These are phyloP conservation scores for Meloidogyne chitwoodi DNA, from an alignment of 1,140 invertebrate species.

Conservation along the genomic window DNA sequence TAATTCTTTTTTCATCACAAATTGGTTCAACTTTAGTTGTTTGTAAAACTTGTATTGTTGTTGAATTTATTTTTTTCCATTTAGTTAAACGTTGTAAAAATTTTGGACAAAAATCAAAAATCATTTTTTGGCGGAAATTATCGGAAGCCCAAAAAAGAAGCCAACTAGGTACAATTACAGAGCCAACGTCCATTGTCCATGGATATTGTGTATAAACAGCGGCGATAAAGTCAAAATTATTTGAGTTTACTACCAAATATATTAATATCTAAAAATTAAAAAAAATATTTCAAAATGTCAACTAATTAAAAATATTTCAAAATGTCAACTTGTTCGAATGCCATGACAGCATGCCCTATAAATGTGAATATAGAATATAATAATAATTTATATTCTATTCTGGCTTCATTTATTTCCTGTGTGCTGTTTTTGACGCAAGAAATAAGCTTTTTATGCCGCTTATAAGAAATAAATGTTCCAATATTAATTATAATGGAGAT, in stretches of 20 bases:
- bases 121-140: not conserved
- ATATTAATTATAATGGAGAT: slow-evolving; percentile 2
- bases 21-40: not conserved
- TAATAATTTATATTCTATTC: not conserved
- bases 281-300: not conserved
- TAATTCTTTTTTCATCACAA: too few relatives aligned
- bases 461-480: not conserved
- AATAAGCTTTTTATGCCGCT: not conserved
- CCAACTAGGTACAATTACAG: not conserved
- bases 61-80: not conserved
- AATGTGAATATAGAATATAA: not conserved
- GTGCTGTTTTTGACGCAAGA: not conserved
- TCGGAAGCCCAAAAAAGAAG: slow-evolving; percentile 1
- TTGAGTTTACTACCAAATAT: not conserved
- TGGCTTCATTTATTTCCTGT: not conserved
- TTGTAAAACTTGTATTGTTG: not conserved
- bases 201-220: slow-evolving; percentile 1
- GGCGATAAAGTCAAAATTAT: not conserved
- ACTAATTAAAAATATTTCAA: not conserved
- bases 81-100: not conserved
- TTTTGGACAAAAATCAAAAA: not conserved
- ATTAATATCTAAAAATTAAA: not conserved
- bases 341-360: not conserved
- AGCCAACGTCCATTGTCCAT: not conserved
- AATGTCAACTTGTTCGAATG: not conserved